phyloP scores from a whole-genome alignment of 1,140 invertebrate species.

The Marisa cornuarietis region DNA sequence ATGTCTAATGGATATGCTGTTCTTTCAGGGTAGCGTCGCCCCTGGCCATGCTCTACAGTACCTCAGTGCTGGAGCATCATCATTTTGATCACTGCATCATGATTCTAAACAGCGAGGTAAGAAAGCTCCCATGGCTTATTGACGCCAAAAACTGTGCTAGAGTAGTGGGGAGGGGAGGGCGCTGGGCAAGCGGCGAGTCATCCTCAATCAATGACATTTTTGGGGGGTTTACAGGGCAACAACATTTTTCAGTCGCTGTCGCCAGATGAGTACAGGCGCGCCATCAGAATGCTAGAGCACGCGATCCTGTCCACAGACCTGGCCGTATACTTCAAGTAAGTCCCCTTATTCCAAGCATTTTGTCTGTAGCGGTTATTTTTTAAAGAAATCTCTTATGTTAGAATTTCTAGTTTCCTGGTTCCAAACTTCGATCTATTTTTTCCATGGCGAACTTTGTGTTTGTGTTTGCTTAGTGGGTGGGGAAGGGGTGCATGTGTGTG shows the following conservation, averaged over 20 bases:
- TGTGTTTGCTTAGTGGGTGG: too few relatives aligned
- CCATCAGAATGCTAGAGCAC: slow-evolving; percentile 88
- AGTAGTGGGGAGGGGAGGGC: not conserved
- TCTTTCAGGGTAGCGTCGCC: slow-evolving; percentile 72
- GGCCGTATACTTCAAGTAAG: slow-evolving; percentile 94
- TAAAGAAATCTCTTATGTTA: too few relatives aligned
- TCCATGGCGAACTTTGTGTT: too few relatives aligned
- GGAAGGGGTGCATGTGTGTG: too few relatives aligned
- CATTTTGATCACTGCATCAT: slow-evolving; percentile 98
- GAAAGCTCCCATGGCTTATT: not conserved
- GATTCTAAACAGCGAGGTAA: slow-evolving; percentile 84
- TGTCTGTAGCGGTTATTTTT: too few relatives aligned
- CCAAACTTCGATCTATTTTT: too few relatives aligned
- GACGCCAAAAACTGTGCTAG: too few relatives aligned
- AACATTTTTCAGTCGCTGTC: slow-evolving; percentile 90
- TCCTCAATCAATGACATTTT: not conserved
- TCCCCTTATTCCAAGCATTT: not conserved
- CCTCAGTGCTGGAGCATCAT: slow-evolving; percentile 97
- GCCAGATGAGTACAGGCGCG: slow-evolving; percentile 86
- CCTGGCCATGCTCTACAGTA: slow-evolving; percentile 92
- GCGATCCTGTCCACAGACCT: slow-evolving; percentile 95
- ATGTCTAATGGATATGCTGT: too few relatives aligned
- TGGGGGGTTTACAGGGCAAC: slow-evolving; percentile 66
- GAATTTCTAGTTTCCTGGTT: too few relatives aligned
- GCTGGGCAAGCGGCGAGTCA: not conserved